Percentiles rank a stretch among this genome's conserved stretches.
Conservation (phyloP, 2,113 vertebrate species). For the Himantopus leucocephalus region DNA sequence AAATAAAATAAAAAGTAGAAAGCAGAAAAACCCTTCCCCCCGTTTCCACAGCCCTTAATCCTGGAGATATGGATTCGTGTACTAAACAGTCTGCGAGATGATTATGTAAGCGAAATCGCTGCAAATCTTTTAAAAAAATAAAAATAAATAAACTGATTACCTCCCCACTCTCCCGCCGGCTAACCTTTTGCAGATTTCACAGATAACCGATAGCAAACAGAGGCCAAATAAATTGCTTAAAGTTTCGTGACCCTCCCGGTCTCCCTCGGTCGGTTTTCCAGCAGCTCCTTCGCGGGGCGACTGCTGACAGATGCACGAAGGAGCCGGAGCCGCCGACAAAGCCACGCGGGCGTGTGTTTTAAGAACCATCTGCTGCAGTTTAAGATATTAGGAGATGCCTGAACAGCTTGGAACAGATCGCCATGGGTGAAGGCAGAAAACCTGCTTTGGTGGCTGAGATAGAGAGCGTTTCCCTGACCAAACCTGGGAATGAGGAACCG, state of each 20-base stretch:
- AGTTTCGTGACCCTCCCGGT: neutral
- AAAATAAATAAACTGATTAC: neutral
- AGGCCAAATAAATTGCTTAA: neutral
- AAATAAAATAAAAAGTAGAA: neutral
- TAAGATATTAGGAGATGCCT: neutral
- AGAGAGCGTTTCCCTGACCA: neutral
- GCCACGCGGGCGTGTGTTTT: rapidly evolving
- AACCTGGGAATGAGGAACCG: neutral
- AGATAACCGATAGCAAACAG: neutral
- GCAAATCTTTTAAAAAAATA: conserved; percentile 35
- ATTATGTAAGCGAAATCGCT: conserved; percentile 57
- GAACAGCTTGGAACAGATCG: neutral
- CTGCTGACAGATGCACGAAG: rapidly evolving
- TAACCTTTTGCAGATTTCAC: conserved; percentile 41
- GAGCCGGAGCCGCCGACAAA: neutral
- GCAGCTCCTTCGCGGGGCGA: rapidly evolving
- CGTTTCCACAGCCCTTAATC: neutral
- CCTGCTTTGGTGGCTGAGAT: neutral
- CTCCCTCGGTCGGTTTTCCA: rapidly evolving
- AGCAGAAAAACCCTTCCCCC: neutral
- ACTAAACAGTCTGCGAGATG: conserved; percentile 4
- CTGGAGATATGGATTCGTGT: neutral
- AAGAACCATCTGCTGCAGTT: conserved; percentile 4
- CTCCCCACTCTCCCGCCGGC: neutral
- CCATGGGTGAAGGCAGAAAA: neutral